Base-by-base conservation (phyloP, 2,113 vertebrate genomes). In the Larimichthys crocea region DNA sequence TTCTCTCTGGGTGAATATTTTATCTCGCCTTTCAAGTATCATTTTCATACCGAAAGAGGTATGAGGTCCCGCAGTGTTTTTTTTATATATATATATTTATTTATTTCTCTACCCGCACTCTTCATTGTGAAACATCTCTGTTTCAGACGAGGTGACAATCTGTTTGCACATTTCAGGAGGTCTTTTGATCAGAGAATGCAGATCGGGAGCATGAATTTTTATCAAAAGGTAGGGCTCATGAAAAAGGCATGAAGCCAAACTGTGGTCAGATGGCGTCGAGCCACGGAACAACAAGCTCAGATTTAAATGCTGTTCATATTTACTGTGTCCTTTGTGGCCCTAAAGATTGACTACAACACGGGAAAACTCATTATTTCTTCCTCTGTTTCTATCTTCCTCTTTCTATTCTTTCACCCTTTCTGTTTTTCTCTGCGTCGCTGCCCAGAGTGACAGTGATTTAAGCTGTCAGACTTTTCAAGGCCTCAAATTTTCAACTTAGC, bases 1-100 rank as follows among this genome's bases (percentile, higher is more conserved):
- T 90, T 83, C 87, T 86, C 88, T 85, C 85, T 76, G 76, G 76
- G 85, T 88, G 91, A 91, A 89, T 91, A 89, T 92, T 91, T 87
- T 65, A 92, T 90, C 85, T 88, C 0, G 24, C 57, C 87, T 92
- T 91, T 92, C 87, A 91, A 91, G 87, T 83, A 86, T 89, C 77
- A 79, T 88, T 89, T 93, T 87, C 77, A 77, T 82, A 80, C 57
- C 10, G 49, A 83, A 85, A 68, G 70, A 62, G 79, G 19, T 26
- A 26, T 26, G 26, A 26, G 26, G 68, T 89, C 89, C 76, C 46
- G 56, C 67, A 31, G 74, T 63, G 63, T n/a, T 67, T 74, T 74
- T 40, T 40, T 7, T 35, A 26, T 26, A 26, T 26, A 26, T 26
- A 26, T 26, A 26, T 24, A 24, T 6, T 31, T 31, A 1, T 31